Evolutionary conservation across 2,113 vertebrate species (phyloP).

Genomic region (Natator depressus): DNA sequence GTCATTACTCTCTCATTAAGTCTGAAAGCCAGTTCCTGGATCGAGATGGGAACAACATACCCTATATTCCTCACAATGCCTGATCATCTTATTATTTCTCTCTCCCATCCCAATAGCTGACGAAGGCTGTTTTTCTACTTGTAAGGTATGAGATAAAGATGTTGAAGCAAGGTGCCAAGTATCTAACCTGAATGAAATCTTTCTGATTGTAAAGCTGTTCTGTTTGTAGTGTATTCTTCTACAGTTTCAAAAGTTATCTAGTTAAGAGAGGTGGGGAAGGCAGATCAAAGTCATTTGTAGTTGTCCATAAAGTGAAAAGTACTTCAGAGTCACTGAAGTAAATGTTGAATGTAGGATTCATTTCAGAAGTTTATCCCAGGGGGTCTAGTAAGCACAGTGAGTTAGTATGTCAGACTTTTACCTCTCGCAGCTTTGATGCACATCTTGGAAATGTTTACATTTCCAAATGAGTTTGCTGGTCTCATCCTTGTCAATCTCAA

Average conservation of each 20-base stretch:
- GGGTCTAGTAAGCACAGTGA: not conserved
- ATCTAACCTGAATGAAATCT: constrained; percentile 39
- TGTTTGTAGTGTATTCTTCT: not conserved
- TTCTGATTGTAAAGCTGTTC: not conserved
- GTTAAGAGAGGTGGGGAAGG: not conserved
- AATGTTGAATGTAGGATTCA: not conserved
- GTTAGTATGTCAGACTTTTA: not conserved
- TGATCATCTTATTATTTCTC: not conserved
- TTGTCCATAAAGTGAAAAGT: not conserved
- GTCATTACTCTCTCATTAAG: constrained; percentile 50
- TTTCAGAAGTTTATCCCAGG: rapidly evolving
- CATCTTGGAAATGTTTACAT: constrained; percentile 8
- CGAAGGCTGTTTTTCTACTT: constrained; percentile 52
- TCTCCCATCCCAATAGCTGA: not conserved
- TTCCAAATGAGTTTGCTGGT: not conserved
- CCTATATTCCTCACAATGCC: constrained; percentile 30
- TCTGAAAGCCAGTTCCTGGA: constrained; percentile 63
- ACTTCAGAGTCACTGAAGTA: not conserved
- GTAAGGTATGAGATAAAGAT: constrained; percentile 42
- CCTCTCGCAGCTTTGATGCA: not conserved
- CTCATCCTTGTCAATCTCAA: not conserved
- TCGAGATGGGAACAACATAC: constrained; percentile 26
- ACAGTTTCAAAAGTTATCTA: not conserved
- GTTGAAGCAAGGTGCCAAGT: not conserved
- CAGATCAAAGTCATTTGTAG: not conserved